These are phyloP conservation scores for Emydura subglobosa DNA, from an alignment of 2,113 vertebrate species.

Conservation along the genomic window DNA sequence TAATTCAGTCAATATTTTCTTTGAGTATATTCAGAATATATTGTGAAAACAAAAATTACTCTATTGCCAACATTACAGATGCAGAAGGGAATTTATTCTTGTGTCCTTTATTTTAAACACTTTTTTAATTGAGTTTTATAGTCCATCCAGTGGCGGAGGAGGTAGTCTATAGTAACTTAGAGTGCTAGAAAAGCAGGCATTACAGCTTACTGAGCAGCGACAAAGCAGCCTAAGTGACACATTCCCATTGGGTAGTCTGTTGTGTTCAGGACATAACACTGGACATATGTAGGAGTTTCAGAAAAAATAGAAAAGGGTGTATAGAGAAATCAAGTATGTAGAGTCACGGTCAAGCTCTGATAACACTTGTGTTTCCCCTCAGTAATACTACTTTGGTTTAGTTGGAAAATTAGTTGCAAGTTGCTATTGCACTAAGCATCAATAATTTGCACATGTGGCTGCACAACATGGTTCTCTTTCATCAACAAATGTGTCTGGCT, in stretches of 20 bases:
- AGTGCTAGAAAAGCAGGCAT: not conserved
- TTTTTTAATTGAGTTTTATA: not conserved
- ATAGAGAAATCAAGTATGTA: not conserved
- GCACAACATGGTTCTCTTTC: not conserved
- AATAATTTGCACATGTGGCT: not conserved
- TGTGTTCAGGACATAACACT: not conserved
- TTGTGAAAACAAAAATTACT: not conserved
- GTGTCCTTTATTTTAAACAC: not conserved
- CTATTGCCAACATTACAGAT: not conserved
- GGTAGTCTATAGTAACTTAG: not conserved
- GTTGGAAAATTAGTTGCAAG: not conserved
- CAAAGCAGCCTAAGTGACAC: not conserved
- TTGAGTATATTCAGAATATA: not conserved
- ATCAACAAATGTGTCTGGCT: not conserved
- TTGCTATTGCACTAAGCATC: not conserved
- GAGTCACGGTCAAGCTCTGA: not conserved
- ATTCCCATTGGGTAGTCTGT: not conserved
- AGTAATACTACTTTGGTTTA: not conserved
- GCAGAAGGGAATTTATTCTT: not conserved
- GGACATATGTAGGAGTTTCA: not conserved
- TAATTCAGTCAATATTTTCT: slow-evolving; percentile 29
- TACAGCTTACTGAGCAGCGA: not conserved
- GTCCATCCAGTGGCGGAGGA: not conserved
- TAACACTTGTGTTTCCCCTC: not conserved
- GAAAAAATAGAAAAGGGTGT: not conserved